Base-by-base conservation (phyloP, 2,888 invertebrate genomes). In the Agonopterix heracliana region DNA sequence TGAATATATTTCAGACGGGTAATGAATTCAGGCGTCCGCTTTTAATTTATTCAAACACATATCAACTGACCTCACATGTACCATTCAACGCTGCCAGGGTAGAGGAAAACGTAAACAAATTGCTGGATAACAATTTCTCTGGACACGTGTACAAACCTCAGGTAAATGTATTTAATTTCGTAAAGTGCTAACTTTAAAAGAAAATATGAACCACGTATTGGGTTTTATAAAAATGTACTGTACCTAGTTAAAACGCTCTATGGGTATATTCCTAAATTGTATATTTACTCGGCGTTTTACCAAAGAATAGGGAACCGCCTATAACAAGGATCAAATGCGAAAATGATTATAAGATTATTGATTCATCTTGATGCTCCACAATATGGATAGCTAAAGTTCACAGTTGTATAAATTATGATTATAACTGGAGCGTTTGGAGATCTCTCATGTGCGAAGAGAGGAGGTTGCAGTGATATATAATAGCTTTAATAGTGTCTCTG, bases 11-110 rank as follows among this genome's bases (percentile, higher is more conserved):
- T 7, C 41, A 41, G 41, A 0, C 9, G 13, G 41, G 5, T 12
- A 56, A 78, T 0, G 87, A 86, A 52, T 85, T 70, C 54, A 84
- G 79, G 51, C 71, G 86, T 0, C 87, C 87, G 0, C 61, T 63
- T 0, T 34, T 82, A 38, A 0, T 73, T 0, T 84, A 56, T 44
- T 45, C 78, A 1, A 75, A 74, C 5, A 85, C 86, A 0, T 88
- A 78, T 51, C 87, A 86, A 53, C 48, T 85, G 47, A 75, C 78
- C 0, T 72, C 85, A 0, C 49, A 14, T 0, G 48, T 51, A 0
- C 57, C 12, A 35, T 83, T 82, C 45, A 56, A 79, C 42, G 38
- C 66, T 0, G 45, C 64, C 0, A 40, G 46, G 0, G 78, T 83
- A 0, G 60, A 42, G 14, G 49, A 59, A 2, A 63, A 63, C 1